Conservation (phyloP, 2,113 vertebrate genomes). For the Sula dactylatra region DNA sequence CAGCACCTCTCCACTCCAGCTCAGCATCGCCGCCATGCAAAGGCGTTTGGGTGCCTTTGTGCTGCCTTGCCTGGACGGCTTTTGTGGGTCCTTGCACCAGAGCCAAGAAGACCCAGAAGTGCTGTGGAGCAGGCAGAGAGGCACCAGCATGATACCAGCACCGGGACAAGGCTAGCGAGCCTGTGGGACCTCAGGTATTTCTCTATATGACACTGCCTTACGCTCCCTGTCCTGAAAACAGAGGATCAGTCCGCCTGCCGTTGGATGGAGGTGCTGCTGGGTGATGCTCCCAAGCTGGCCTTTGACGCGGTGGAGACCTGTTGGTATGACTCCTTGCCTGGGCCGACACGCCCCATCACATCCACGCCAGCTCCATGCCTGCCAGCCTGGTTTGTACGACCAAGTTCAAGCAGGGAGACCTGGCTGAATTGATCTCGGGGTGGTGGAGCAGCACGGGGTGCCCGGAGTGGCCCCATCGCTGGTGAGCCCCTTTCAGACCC, state of each 20-base stretch:
- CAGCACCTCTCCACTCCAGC: too few relatives aligned
- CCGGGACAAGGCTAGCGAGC: not conserved
- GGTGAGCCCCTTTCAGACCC: not conserved
- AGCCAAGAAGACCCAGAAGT: not conserved
- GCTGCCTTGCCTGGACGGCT: not conserved
- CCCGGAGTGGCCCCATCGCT: too few relatives aligned
- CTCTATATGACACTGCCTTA: not conserved
- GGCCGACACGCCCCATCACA: not conserved
- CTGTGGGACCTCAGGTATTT: not conserved
- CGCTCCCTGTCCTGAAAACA: not conserved
- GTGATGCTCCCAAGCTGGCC: not conserved
- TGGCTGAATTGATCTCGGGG: too few relatives aligned
- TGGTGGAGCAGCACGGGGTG: not conserved
- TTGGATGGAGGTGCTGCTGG: rapidly evolving
- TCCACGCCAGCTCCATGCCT: rapidly evolving
- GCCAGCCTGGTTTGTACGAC: rapidly evolving
- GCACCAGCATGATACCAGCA: not conserved
- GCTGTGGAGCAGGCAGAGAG: not conserved
- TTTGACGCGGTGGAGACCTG: not conserved
- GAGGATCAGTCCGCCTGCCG: not conserved
- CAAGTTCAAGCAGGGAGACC: not conserved
- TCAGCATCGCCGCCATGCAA: rapidly evolving
- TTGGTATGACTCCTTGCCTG: not conserved
- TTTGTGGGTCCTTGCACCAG: too few relatives aligned
- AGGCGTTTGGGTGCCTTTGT: not conserved